phyloP scores from a whole-genome alignment of 2,888 invertebrate species.

The Tenthredo amoena region DNA sequence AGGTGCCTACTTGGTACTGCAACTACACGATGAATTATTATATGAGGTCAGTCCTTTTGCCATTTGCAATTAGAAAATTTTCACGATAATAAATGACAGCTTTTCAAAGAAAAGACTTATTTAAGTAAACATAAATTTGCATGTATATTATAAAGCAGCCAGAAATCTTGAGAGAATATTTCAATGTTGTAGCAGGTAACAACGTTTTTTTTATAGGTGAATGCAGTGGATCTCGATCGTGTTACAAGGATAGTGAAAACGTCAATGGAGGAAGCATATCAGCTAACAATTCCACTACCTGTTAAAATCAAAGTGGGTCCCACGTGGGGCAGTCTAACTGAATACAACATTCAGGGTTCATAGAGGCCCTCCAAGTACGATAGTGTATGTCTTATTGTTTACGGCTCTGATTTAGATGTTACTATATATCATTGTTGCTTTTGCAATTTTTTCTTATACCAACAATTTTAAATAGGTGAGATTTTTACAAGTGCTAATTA shows the following conservation, averaged over 20 bases:
- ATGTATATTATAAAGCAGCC: not conserved
- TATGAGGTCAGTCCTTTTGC: slow-evolving; percentile 84
- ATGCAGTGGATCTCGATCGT: slow-evolving; percentile 79
- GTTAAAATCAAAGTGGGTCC: slow-evolving; percentile 92
- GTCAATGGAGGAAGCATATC: slow-evolving; percentile 89
- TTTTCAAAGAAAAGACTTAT: not conserved
- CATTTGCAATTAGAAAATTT: slow-evolving; percentile 5
- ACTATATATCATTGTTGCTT: slow-evolving; percentile 12
- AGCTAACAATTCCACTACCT: slow-evolving; percentile 89
- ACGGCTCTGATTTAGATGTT: not conserved
- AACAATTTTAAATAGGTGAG: not conserved
- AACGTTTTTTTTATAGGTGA: slow-evolving; percentile 79
- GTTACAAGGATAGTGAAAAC: slow-evolving; percentile 85
- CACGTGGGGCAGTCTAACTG: slow-evolving; percentile 87
- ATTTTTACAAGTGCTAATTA: slow-evolving; percentile 12
- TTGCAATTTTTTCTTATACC: slow-evolving; percentile 24
- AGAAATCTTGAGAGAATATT: not conserved
- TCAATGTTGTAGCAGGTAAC: not conserved
- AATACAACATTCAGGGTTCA: slow-evolving; percentile 65
- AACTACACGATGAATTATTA: slow-evolving; percentile 97
- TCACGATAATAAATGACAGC: slow-evolving; percentile 34
- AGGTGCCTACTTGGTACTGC: slow-evolving; percentile 87
- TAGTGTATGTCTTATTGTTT: slow-evolving; percentile 52
- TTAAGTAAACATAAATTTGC: not conserved
- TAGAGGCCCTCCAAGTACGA: slow-evolving; percentile 22